Conservation (phyloP, 2,888 invertebrate species). For the Dicyrtomina minuta region DNA sequence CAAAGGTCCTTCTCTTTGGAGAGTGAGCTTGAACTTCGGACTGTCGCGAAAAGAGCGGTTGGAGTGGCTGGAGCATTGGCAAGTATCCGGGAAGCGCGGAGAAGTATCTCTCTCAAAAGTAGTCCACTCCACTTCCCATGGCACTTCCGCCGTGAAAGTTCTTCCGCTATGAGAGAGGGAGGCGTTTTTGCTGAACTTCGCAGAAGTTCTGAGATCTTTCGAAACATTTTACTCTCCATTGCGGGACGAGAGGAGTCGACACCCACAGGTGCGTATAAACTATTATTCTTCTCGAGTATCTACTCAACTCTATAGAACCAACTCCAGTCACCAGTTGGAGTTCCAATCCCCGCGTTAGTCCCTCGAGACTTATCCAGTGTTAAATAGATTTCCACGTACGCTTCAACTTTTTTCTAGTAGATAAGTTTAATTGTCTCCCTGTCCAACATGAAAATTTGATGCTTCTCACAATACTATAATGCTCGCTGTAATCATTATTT, state of each 20-base stretch:
- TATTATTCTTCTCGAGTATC: no score
- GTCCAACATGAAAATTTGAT: no score
- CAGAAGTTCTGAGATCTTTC: slow-evolving; percentile 57
- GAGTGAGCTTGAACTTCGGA: slow-evolving; percentile 54
- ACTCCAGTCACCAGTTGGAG: no score
- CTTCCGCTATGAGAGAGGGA: slow-evolving; percentile 54
- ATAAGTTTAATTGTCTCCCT: no score
- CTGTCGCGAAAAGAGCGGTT: slow-evolving; percentile 53
- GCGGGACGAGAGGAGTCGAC: slow-evolving; percentile 55
- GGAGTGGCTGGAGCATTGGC: slow-evolving; percentile 53
- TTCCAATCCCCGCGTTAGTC: no score
- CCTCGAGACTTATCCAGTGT: no score
- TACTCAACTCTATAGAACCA: no score
- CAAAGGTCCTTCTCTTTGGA: slow-evolving; percentile 57
- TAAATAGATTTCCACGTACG: no score
- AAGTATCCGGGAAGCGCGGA: slow-evolving; percentile 54
- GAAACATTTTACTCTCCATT: slow-evolving; percentile 57
- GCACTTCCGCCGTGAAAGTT: slow-evolving; percentile 52
- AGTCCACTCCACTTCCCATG: slow-evolving; percentile 55
- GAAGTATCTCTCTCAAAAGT: slow-evolving; percentile 56
- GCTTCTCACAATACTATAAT: no score
- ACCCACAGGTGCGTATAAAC: slow-evolving; percentile 50
- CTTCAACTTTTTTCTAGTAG: no score
- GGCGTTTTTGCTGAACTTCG: slow-evolving; percentile 57
- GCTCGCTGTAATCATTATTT: no score